Conservation (phyloP, 2,797 vertebrate species). For the Clarias platycephalus region DNA sequence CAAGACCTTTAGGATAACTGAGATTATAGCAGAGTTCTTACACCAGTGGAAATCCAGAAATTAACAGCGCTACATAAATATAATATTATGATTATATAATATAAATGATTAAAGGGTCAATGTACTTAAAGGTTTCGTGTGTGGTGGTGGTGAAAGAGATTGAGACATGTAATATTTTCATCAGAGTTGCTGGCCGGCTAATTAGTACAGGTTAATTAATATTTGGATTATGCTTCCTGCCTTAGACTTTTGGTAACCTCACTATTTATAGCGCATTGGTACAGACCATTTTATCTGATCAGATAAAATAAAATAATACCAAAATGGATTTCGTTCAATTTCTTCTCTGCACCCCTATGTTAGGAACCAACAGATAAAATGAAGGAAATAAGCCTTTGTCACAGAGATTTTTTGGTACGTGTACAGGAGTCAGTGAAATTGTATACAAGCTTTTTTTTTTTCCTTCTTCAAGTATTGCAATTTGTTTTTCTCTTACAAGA, state of each 20-base stretch:
- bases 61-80: neutral
- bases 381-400: neutral
- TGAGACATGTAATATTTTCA: constrained; percentile 7
- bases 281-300: constrained; percentile 13
- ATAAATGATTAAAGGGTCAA: constrained; percentile 7
- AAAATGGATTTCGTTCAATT: constrained; percentile 27
- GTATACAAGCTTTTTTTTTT: neutral
- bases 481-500: neutral
- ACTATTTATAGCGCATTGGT: neutral
- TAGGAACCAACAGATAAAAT: neutral
- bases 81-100: neutral
- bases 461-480: neutral
- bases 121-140: neutral
- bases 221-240: neutral
- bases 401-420: neutral
- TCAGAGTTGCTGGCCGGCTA: neutral
- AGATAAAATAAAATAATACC: constrained; percentile 17
- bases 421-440: constrained; percentile 3
- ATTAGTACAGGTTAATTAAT: constrained; percentile 18
- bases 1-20: constrained; percentile 13
- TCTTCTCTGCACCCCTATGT: neutral
- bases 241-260: constrained; percentile 18
- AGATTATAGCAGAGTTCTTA: constrained; percentile 16
- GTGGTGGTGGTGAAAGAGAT: neutral
- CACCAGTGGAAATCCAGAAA: constrained; percentile 8